A percentile compares a stretch with the other conserved stretches of the same genome.
Evolutionary conservation across 2,113 vertebrate genomes (phyloP).

Genomic region (Phalacrocorax pelagicus): DNA sequence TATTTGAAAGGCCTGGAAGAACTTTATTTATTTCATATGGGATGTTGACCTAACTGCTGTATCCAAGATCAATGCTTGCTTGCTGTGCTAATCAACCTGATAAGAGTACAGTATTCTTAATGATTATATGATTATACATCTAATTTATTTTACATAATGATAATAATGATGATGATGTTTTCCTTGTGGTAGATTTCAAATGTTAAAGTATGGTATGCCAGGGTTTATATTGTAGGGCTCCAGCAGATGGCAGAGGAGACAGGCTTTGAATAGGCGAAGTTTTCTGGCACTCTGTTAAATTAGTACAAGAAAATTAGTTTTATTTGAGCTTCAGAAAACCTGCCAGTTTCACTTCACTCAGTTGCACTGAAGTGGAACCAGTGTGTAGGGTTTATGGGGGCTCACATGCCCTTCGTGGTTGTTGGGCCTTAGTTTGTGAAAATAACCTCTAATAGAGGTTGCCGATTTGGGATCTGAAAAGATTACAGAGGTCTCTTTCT

Average conservation of each 20-base stretch:
- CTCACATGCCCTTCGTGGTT: not conserved
- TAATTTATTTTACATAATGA: not conserved
- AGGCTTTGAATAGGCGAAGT: not conserved
- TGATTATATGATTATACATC: not conserved
- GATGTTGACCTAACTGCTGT: not conserved
- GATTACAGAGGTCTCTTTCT: slow-evolving; percentile 12
- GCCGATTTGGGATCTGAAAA: slow-evolving; percentile 11
- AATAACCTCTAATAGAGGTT: not conserved
- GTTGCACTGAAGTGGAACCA: slow-evolving; percentile 5
- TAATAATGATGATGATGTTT: not conserved
- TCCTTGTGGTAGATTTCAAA: not conserved
- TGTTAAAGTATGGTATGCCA: not conserved
- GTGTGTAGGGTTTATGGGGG: not conserved
- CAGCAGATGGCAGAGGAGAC: slow-evolving; percentile 66
- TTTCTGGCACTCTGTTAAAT: slow-evolving; percentile 15
- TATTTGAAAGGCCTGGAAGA: not conserved
- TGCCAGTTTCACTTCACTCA: not conserved
- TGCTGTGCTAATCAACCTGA: not conserved
- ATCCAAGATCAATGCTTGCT: not conserved
- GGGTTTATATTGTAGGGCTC: slow-evolving; percentile 17
- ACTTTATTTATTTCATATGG: not conserved
- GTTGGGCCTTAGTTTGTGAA: not conserved
- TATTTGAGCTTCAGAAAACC: not conserved
- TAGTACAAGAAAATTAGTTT: slow-evolving; percentile 1
- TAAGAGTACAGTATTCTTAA: not conserved